Evolutionary conservation across 2,113 vertebrate genomes (phyloP), one percentile per base, ranked within the genome.

Genomic region (Xiphophorus couchianus): DNA sequence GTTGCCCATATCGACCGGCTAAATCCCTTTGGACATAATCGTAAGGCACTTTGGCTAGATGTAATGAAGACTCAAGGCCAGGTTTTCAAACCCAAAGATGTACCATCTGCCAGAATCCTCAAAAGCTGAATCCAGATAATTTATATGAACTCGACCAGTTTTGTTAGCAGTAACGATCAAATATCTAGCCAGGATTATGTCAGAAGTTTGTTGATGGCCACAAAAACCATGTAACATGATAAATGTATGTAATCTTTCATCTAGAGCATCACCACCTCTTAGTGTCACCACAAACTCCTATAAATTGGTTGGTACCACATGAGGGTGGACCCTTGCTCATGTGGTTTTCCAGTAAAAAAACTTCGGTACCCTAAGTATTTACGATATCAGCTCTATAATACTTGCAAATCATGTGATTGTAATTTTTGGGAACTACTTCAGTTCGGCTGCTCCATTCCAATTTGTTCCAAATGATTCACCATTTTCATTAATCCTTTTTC

Each of bases 401-500:
- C 3, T 17, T n/a, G 51, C 8, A n/a, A n/a, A 58, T 58, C 51
- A 58, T 58, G 22, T 22, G 5, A 58, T n/a, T 58, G 19, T 58
- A 54, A 11, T 8, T 19, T 54, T 10, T 58, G 25, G 25, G 9
- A n/a, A 29, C 42, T 9, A 15, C 17, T 51, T 25, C 25, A 48
- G 12, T 70, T 67, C 31, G 25, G 62, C 58, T 61, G 11, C 31
- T 63, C 35, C 0, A 28, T 72, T 86, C 73, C 73, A 71, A 33
- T 70, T 63, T 60, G 71, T 80, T 84, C 78, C 72, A 76, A 83
- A 66, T 80, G 66, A 84, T 65, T 78, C 73, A 64, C 80, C 37
- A 54, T 44, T 66, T 61, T 82, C 65, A 85, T 83, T 78, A 85
- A 74, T 73, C 28, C 66, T 19, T 60, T 80, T 60, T 80, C 73